phyloP scores from a whole-genome alignment of 2,888 invertebrate genomes.

The Lasioglossum oenotherae region DNA sequence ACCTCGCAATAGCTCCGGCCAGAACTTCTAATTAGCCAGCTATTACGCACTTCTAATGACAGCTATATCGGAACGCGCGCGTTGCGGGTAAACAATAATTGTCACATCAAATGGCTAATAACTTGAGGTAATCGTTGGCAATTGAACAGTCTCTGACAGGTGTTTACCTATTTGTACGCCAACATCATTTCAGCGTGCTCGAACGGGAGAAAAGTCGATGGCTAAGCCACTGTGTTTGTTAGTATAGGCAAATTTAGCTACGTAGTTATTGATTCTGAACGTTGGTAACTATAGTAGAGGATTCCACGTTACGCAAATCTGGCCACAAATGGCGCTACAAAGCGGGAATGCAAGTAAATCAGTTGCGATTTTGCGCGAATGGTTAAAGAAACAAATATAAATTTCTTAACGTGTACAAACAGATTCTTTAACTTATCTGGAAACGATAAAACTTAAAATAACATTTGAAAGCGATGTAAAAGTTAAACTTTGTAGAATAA shows the following conservation, averaged over 20 bases:
- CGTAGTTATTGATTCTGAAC: background rate
- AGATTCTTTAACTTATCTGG: background rate
- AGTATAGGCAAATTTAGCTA: background rate
- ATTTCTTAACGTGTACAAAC: background rate
- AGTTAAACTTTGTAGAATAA: background rate
- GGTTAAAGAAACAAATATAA: background rate
- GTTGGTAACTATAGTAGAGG: background rate
- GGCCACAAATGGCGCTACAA: background rate
- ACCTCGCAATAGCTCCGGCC: background rate
- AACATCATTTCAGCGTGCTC: background rate
- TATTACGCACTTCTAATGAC: background rate
- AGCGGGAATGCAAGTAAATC: too few species aligned
- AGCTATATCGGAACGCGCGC: background rate
- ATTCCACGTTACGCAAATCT: background rate
- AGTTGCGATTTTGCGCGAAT: too few species aligned
- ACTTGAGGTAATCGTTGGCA: slow-evolving; percentile 31
- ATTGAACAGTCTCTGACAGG: slow-evolving; percentile 33
- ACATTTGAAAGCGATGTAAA: background rate
- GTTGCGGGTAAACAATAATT: slow-evolving; percentile 32
- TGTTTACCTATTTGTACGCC: slow-evolving; percentile 4
- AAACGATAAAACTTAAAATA: background rate
- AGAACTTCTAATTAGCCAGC: slow-evolving; percentile 3
- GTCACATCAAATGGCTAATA: slow-evolving; percentile 35
- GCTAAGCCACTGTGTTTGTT: slow-evolving; percentile 2
- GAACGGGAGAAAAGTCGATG: background rate